A percentile compares a stretch with the other conserved stretches of the same genome.
Conservation (phyloP, 64 coral and sea anemone genomes). For the Montipora foliosa region DNA sequence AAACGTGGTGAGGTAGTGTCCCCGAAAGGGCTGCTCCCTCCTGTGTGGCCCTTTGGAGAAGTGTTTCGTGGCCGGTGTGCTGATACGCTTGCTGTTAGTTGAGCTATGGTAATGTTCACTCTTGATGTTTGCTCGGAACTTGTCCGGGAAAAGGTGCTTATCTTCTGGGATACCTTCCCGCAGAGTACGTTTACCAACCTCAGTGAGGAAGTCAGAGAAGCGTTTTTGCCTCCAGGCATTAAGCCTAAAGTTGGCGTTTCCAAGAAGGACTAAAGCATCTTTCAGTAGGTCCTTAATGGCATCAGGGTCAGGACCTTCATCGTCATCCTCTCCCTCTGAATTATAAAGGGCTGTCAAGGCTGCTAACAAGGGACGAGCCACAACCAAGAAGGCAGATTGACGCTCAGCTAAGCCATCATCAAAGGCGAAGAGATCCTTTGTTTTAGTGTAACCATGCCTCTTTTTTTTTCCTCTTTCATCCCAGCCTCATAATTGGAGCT, state of each 20-base stretch:
- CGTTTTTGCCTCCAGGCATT: conserved; percentile 30
- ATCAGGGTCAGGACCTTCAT: not conserved
- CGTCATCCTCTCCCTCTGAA: too few species aligned
- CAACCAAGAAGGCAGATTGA: too few species aligned
- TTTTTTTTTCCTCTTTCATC: not conserved
- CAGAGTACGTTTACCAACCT: not conserved
- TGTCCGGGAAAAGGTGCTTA: not conserved
- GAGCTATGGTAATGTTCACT: not conserved
- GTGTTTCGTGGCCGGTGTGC: too few species aligned
- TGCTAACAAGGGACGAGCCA: too few species aligned
- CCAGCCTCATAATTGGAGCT: not conserved
- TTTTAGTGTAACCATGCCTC: not conserved
- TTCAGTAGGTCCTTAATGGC: not conserved
- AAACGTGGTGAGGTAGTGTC: not conserved
- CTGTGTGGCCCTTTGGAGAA: too few species aligned
- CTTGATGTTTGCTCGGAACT: not conserved
- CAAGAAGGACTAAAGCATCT: conserved; percentile 32
- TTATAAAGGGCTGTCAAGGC: too few species aligned
- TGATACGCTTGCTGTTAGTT: not conserved
- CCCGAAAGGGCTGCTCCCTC: not conserved
- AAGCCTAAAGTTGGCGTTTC: conserved; percentile 13
- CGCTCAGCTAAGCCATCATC: not conserved
- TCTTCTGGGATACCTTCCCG: not conserved
- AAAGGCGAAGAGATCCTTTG: too few species aligned
- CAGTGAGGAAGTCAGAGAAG: conserved; percentile 9